These are phyloP conservation scores for Clepsis dumicolana DNA, from an alignment of 2,888 invertebrate species.

Conservation along the genomic window DNA sequence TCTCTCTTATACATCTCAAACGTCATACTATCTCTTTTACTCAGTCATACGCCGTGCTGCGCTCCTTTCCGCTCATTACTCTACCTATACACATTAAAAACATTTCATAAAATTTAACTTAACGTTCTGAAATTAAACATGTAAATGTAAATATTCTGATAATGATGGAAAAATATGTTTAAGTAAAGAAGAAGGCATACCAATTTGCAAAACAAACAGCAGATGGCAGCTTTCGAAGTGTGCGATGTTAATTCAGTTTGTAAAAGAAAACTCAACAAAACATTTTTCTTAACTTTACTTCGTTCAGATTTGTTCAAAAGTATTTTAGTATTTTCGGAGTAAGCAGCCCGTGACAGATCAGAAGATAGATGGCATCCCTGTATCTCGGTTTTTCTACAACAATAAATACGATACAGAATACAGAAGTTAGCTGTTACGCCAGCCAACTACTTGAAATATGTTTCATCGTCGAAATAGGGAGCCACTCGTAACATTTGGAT, in stretches of 20 bases:
- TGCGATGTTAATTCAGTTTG: constrained; percentile 29
- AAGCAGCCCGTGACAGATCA: constrained; percentile 39
- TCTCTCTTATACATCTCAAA: too few relatives aligned
- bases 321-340: constrained; percentile 27
- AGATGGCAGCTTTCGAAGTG: constrained; percentile 7
- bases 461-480: constrained; percentile 1
- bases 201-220: constrained; percentile 10
- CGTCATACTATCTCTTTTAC: too few relatives aligned
- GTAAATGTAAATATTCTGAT: background rate
- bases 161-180: background rate
- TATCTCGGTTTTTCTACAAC: constrained; percentile 33
- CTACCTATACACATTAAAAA: too few relatives aligned
- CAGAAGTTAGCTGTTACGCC: constrained; percentile 20
- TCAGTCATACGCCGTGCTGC: too few relatives aligned
- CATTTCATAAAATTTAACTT: too few relatives aligned
- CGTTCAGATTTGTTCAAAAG: constrained; percentile 30
- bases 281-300: constrained; percentile 35
- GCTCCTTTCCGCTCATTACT: too few relatives aligned
- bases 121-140: too few relatives aligned
- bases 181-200: background rate
- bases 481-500: background rate
- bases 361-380: constrained; percentile 37
- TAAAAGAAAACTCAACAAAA: constrained; percentile 31
- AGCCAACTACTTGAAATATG: constrained; percentile 17
- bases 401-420: constrained; percentile 34